Base-by-base conservation (phyloP, 2,888 invertebrate genomes). In the Cheilosia scutellata region DNA sequence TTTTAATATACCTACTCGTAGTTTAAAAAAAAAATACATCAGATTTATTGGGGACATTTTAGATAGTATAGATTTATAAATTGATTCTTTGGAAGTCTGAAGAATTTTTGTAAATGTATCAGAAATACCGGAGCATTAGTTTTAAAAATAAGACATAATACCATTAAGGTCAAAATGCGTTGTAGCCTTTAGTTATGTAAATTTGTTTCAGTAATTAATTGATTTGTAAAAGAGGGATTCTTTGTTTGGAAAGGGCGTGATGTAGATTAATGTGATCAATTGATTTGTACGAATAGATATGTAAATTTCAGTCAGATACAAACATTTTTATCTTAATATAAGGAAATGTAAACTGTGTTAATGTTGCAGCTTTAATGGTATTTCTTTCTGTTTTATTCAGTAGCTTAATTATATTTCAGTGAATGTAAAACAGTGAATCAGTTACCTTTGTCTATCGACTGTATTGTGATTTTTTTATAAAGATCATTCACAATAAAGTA, bases 161-260 rank as follows among this genome's bases (percentile, higher is more conserved):
- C 25, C 51, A 65, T 57, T 65, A 37, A 42, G 65, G 65, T 78
- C 57, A 58, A 49, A 70, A 11, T 9, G 53, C 33, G 31, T 63
- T 58, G 13, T 33, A 37, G 27, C 44, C 44, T 33, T 60, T 53
- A 40, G 42, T 58, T 79, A 68, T 80, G 75, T 33, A 29, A 55
- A 75, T 75, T 49, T 49, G 33, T 44, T 60, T 31, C 20, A 29
- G 16, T 40, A 75, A 75, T 68, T 49, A 68, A 80, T 80, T 49
- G 62, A 55, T 62, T 68, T 62, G 31, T 13, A 63, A 80, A 40
- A 25, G 60, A 60, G 60, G 16, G 16, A 42, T 29, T 20, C 16
- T 66, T 53, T 60, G 29, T 74, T 37, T n/a, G 62, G 68, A 40
- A 57, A 40, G 63, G 55, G 55, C 31, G 68, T 62, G 62, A 68